Percentiles rank a stretch among this genome's conserved stretches.
phyloP scores from a whole-genome alignment of 2,888 invertebrate species.

The Nowickia ferox region DNA sequence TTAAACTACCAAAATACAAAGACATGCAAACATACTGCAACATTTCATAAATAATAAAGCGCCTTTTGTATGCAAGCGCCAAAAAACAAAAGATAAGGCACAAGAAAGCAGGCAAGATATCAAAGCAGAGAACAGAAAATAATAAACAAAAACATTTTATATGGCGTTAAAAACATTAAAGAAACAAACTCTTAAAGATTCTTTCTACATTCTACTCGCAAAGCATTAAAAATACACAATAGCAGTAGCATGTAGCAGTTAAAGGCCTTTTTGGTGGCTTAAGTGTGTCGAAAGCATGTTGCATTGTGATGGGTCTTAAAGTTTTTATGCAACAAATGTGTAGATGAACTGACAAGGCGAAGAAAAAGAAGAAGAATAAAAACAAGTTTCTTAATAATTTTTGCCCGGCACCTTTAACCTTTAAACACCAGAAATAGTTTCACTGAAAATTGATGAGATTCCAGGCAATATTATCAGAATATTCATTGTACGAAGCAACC shows the following conservation, averaged over 20 bases:
- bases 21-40: constrained; percentile 19
- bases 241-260: neutral
- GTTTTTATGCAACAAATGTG: neutral
- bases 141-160: neutral
- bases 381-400: constrained; percentile 19
- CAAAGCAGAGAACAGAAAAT: constrained; percentile 19
- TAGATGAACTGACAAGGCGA: neutral
- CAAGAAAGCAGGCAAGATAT: neutral
- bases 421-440: neutral
- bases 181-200: neutral
- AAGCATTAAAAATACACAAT: neutral
- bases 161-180: neutral
- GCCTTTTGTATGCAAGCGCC: constrained; percentile 25
- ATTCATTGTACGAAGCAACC: neutral
- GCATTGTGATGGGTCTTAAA: neutral
- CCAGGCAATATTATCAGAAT: neutral
- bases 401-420: neutral
- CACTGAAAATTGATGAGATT: neutral
- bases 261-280: neutral
- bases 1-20: constrained; percentile 15
- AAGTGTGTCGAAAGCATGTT: neutral
- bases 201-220: neutral
- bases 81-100: constrained; percentile 22
- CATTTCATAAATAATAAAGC: constrained; percentile 67
- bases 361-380: neutral